phyloP scores from a whole-genome alignment of 2,113 vertebrate genomes.

The Tyrannus savana region DNA sequence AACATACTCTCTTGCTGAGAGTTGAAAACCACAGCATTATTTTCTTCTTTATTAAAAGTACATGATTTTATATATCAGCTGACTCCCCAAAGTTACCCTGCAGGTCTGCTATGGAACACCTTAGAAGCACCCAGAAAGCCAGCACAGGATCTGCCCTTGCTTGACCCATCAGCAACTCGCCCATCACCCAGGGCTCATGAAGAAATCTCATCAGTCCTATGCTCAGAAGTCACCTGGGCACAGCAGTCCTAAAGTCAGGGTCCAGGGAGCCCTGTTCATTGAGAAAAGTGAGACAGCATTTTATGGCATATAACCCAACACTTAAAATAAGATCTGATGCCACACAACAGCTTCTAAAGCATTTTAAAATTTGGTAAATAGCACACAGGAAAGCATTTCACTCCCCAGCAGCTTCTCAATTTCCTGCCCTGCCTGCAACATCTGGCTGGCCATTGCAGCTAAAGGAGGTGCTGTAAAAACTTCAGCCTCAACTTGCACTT shows the following conservation, averaged over 20 bases:
- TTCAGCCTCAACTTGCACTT: background rate
- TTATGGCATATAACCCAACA: background rate
- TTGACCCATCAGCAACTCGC: background rate
- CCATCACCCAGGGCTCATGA: accelerated
- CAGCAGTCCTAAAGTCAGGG: background rate
- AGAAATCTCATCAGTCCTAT: accelerated
- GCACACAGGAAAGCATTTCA: background rate
- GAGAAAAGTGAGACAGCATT: background rate
- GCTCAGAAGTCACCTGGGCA: background rate
- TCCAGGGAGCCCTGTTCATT: background rate
- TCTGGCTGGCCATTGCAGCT: background rate
- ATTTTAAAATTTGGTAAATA: background rate
- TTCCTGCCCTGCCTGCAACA: background rate
- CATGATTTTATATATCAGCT: accelerated
- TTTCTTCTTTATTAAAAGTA: background rate
- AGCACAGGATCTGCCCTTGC: background rate
- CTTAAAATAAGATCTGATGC: background rate
- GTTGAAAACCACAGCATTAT: background rate
- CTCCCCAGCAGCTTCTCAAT: background rate
- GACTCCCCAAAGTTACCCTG: background rate
- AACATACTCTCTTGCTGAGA: background rate
- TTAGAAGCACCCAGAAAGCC: background rate
- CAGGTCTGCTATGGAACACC: background rate
- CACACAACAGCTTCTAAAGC: background rate
- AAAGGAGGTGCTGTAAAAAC: background rate